phyloP scores from a whole-genome alignment of 2,797 vertebrate species.

The Macropodus opercularis region DNA sequence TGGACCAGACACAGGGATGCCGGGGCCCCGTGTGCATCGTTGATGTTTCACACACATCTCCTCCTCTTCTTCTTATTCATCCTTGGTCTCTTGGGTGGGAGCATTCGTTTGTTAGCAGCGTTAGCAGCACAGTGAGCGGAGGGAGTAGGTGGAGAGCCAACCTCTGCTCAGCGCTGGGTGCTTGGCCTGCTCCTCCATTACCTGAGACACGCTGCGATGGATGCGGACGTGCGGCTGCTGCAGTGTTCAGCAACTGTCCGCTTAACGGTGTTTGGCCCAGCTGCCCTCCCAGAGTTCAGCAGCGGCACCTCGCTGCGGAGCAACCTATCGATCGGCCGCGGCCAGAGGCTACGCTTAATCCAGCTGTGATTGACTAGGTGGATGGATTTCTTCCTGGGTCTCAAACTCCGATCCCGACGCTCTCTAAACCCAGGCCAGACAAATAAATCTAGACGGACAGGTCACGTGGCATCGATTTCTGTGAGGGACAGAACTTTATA shows the following conservation, averaged over 20 bases:
- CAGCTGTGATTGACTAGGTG: constrained; percentile 60
- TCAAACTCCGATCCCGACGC: constrained; percentile 30
- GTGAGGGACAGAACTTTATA: background rate
- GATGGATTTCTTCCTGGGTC: constrained; percentile 50
- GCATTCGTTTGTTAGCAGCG: background rate
- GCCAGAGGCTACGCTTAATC: constrained; percentile 55
- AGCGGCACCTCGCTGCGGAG: constrained; percentile 13
- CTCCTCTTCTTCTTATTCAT: background rate
- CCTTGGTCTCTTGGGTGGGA: background rate
- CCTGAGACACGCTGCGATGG: constrained; percentile 47
- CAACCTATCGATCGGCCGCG: constrained; percentile 49
- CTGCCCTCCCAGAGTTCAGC: constrained; percentile 28
- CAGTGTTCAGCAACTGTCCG: constrained; percentile 31
- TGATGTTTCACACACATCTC: background rate
- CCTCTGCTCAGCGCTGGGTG: background rate
- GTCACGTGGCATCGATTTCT: constrained; percentile 2
- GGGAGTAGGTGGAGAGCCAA: too few relatives aligned
- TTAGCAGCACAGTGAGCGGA: background rate
- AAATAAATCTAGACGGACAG: constrained; percentile 16
- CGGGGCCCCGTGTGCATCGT: background rate
- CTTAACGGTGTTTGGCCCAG: constrained; percentile 22
- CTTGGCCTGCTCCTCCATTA: constrained; percentile 29
- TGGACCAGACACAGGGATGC: background rate
- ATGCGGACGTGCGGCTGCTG: constrained; percentile 11
- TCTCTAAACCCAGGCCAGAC: background rate